Evolutionary conservation across 2,888 invertebrate species (phyloP), one percentile per base, ranked within the genome.

Genomic region (Rhingia rostrata): DNA sequence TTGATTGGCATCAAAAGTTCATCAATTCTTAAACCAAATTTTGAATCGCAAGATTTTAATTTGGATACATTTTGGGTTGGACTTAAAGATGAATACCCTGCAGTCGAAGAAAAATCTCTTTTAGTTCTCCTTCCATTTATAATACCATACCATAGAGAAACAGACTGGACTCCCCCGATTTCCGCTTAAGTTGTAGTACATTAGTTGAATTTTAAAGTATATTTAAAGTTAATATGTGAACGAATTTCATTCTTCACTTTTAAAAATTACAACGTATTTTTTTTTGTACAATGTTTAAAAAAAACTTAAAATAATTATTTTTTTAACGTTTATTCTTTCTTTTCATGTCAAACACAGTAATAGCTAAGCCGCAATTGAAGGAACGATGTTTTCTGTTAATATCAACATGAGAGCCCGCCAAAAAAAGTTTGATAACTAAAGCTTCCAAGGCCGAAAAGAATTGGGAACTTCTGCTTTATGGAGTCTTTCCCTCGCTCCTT

Each of bases 281-380:
- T 56, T 56, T 14, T 56, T 39, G 39, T 30, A 41, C 22, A 56
- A 41, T 56, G n/a, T n/a, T n/a, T n/a, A n/a, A n/a, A n/a, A n/a
- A n/a, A n/a, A n/a, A n/a, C n/a, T 53, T 53, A 53, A 53, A 53
- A 53, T 35, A 53, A n/a, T 32, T 53, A 35, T 53, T 53, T 56
- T 56, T 56, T 39, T 56, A 56, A 39, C 56, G 39, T 56, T 56
- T 56, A 56, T 56, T 56, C 56, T 56, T 56, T 56, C 22, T 37
- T 39, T 56, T 56, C 39, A 39, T 39, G 39, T 56, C 9, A 56
- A 56, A 37, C 14, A 39, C 22, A 53, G 35, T 33, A 35, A 53
- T 35, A 53, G 33, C 33, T 35, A 53, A 53, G 35, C 35, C 53
- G 35, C 53, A 53, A 30, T 53, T 35, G 12, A 33, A n/a, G 35